These are phyloP conservation scores for Acipenser oxyrinchus DNA, from an alignment of 2,797 vertebrate species.

Conservation along the genomic window DNA sequence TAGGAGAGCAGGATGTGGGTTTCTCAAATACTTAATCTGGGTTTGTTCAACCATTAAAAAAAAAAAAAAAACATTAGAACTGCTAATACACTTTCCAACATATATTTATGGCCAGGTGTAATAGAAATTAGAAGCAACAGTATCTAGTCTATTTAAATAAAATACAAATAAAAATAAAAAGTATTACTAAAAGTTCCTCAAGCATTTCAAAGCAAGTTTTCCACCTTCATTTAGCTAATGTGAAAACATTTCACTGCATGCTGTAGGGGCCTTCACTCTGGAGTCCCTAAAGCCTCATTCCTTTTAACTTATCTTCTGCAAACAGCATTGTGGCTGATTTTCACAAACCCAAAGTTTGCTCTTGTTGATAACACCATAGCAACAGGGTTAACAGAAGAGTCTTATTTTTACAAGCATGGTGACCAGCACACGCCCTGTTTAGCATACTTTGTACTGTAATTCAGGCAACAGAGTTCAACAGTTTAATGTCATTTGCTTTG, in stretches of 20 bases:
- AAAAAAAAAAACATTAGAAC: no score
- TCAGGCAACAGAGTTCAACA: slow-evolving; percentile 5
- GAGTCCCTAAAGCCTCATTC: slow-evolving; percentile 13
- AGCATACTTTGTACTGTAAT: slow-evolving; percentile 13
- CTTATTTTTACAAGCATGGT: background rate
- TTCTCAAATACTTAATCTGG: no score
- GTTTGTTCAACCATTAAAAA: no score
- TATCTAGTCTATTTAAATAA: no score
- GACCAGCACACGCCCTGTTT: background rate
- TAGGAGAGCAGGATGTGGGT: no score
- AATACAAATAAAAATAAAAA: no score
- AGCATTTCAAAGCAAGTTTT: no score
- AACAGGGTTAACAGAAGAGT: background rate
- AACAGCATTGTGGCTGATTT: slow-evolving; percentile 47
- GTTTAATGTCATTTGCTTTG: background rate
- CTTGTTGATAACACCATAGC: slow-evolving; percentile 33
- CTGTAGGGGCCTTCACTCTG: slow-evolving; percentile 7
- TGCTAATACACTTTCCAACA: no score
- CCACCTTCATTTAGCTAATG: no score
- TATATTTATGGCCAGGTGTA: no score
- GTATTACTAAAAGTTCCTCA: no score
- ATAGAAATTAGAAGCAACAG: no score
- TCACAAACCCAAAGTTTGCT: slow-evolving; percentile 66
- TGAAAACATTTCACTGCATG: background rate
- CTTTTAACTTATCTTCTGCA: slow-evolving; percentile 14